Percentiles rank a stretch among this genome's conserved stretches.
Evolutionary conservation across 2,888 invertebrate genomes (phyloP).

Genomic region (Erebia palarica): DNA sequence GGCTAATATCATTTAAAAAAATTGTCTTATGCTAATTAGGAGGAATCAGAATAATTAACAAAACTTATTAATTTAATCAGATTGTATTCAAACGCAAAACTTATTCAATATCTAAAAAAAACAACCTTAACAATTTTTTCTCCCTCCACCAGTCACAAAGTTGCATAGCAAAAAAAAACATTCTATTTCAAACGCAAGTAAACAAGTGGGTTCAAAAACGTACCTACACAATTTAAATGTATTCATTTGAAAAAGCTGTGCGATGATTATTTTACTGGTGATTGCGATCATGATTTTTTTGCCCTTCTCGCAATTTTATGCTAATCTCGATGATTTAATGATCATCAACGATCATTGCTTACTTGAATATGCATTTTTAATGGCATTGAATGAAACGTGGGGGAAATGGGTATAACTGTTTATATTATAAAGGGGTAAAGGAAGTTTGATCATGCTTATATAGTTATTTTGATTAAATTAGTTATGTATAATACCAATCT

Average conservation of each 20-base stretch:
- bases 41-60: too few relatives aligned
- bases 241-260: conserved; percentile 31
- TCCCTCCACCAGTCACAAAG: not conserved
- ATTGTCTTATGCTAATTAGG: too few relatives aligned
- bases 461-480: not conserved
- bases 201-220: conserved; percentile 28
- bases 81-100: not conserved
- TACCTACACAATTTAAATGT: conserved; percentile 34
- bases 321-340: conserved; percentile 37
- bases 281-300: conserved; percentile 34
- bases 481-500: not conserved
- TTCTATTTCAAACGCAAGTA: conserved; percentile 8
- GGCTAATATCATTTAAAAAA: too few relatives aligned
- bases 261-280: conserved; percentile 31
- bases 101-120: not conserved
- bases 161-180: conserved; percentile 1
- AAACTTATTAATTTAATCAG: not conserved
- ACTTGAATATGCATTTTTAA: conserved; percentile 27
- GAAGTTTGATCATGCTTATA: not conserved
- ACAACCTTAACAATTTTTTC: not conserved
- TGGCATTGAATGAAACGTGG: conserved; percentile 21
- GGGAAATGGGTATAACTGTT: conserved; percentile 4
- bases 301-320: conserved; percentile 30
- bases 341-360: conserved; percentile 37
- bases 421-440: not conserved